Conservation (phyloP, 2,797 vertebrate genomes). For the Gallirallus australis region DNA sequence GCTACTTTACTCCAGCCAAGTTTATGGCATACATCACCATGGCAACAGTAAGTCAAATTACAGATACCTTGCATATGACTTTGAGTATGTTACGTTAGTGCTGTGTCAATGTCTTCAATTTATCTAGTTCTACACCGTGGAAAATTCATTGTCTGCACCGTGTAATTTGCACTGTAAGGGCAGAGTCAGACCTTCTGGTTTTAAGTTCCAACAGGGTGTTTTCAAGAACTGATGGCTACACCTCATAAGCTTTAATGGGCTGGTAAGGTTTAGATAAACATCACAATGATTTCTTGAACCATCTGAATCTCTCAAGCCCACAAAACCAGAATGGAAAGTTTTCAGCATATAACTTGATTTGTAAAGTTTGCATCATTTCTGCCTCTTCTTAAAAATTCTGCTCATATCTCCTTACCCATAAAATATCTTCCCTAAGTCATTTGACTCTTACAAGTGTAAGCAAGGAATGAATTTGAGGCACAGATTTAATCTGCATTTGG, state of each 20-base stretch:
- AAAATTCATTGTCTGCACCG: not conserved
- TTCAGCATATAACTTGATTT: not conserved
- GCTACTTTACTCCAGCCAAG: not conserved
- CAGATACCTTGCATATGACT: not conserved
- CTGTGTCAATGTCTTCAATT: not conserved
- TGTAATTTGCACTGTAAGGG: not conserved
- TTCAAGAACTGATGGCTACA: not conserved
- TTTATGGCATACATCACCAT: not conserved
- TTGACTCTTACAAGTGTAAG: not conserved
- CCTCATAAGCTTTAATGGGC: not conserved
- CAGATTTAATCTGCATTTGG: not conserved
- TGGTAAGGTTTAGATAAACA: not conserved
- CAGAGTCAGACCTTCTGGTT: not conserved
- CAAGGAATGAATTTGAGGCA: not conserved
- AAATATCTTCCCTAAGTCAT: not conserved
- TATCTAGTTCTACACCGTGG: not conserved
- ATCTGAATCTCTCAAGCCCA: not conserved
- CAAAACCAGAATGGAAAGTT: not conserved
- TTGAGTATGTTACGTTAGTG: not conserved
- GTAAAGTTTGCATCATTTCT: not conserved
- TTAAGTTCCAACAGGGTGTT: not conserved
- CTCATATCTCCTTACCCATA: not conserved
- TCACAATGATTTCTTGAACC: not conserved
- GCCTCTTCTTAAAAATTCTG: not conserved
- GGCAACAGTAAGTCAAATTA: not conserved